Conservation (phyloP, 2,797 vertebrate species). For the Coilia nasus region DNA sequence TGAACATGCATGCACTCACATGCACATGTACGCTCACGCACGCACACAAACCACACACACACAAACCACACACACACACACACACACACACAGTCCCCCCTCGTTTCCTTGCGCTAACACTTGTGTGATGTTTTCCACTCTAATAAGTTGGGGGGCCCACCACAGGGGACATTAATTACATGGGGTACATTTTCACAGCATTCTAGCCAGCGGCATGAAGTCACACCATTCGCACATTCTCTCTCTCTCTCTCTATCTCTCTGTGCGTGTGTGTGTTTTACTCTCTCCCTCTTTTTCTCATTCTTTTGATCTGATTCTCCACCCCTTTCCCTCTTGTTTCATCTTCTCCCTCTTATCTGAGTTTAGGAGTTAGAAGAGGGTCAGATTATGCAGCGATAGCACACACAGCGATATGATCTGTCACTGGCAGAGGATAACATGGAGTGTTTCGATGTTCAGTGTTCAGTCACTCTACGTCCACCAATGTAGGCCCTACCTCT, state of each 20-base stretch:
- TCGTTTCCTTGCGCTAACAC: conserved; percentile 18
- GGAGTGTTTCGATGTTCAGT: background rate
- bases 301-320: conserved; percentile 10
- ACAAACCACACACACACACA: conserved; percentile 6
- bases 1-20: background rate
- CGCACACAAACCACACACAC: background rate
- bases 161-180: conserved; percentile 17
- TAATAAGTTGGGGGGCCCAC: conserved; percentile 47
- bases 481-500: background rate
- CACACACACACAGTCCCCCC: conserved; percentile 21
- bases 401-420: background rate
- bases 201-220: background rate
- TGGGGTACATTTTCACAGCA: conserved; percentile 13
- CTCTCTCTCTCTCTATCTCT: conserved; percentile 1
- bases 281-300: background rate
- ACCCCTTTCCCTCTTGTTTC: background rate
- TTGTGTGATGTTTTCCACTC: conserved; percentile 53
- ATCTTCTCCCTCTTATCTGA: background rate
- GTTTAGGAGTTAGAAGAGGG: background rate
- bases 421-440: background rate
- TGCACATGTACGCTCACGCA: background rate
- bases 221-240: background rate
- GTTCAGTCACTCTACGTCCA: background rate
- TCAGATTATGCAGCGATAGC: background rate
- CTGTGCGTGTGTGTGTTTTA: background rate